phyloP scores from a whole-genome alignment of 2,888 invertebrate genomes.

The Rhagonycha fulva region DNA sequence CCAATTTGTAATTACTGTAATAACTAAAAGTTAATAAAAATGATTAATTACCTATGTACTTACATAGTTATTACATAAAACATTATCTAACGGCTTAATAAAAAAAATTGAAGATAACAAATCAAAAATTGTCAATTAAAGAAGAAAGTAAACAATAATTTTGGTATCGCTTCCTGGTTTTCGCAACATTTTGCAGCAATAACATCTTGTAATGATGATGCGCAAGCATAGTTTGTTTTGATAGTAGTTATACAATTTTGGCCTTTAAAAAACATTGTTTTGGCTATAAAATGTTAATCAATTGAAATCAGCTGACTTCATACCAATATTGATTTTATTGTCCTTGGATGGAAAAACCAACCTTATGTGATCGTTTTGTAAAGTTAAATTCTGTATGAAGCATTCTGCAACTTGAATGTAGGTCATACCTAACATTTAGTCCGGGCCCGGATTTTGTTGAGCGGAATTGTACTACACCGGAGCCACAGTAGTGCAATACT shows the following conservation, averaged over 20 bases:
- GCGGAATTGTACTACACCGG: slow-evolving; percentile 3
- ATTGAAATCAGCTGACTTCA: neutral
- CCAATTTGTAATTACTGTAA: neutral
- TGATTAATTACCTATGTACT: neutral
- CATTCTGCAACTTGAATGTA: slow-evolving; percentile 23
- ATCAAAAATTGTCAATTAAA: neutral
- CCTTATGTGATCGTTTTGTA: neutral
- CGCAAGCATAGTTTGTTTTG: neutral
- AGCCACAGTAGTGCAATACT: neutral
- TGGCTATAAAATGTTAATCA: neutral
- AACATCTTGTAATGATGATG: neutral
- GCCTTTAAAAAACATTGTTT: neutral
- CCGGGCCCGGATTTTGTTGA: slow-evolving; percentile 6
- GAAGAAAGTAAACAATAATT: neutral
- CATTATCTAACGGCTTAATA: neutral
- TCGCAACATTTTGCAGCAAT: neutral
- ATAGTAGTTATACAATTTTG: neutral
- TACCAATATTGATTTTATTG: neutral
- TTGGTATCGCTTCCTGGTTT: neutral
- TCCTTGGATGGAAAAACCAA: neutral
- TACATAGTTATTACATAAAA: neutral
- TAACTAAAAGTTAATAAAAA: neutral
- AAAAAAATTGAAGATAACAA: neutral
- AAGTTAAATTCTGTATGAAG: slow-evolving; percentile 12
- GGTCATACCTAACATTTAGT: slow-evolving; percentile 37